Percentiles rank a stretch among this genome's conserved stretches.
phyloP scores from a whole-genome alignment of 2,113 vertebrate genomes.

The Myocastor coypus region DNA sequence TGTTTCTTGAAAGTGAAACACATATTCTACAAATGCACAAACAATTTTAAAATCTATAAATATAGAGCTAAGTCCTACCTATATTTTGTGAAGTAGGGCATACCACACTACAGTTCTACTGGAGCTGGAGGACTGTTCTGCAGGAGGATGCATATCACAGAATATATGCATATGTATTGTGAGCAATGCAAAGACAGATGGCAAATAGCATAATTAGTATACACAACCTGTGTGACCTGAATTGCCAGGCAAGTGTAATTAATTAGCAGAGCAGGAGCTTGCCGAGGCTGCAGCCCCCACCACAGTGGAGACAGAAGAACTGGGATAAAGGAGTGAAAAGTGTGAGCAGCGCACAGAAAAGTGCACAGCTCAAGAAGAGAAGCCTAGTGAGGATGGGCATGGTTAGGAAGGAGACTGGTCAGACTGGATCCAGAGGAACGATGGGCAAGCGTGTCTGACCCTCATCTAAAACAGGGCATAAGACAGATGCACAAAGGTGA shows the following conservation, averaged over 20 bases:
- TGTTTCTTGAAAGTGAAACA: slow-evolving; percentile 14
- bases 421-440: not conserved
- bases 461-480: not conserved
- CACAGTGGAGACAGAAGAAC: not conserved
- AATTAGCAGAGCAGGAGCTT: not conserved
- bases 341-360: not conserved
- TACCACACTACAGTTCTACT: not conserved
- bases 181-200: not conserved
- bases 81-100: not conserved
- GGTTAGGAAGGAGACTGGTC: not conserved
- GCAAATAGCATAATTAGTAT: not conserved
- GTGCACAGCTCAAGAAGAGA: not conserved
- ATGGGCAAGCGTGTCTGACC: not conserved
- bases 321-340: not conserved
- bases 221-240: not conserved
- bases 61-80: not conserved
- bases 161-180: not conserved
- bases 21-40: not conserved
- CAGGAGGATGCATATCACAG: not conserved
- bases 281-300: not conserved
- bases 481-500: not conserved
- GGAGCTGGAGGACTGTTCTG: not conserved
- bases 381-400: not conserved
- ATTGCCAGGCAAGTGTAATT: not conserved
- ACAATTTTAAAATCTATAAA: not conserved